These are phyloP conservation scores for Athrips mouffetella DNA, from an alignment of 2,888 invertebrate genomes.

Conservation along the genomic window DNA sequence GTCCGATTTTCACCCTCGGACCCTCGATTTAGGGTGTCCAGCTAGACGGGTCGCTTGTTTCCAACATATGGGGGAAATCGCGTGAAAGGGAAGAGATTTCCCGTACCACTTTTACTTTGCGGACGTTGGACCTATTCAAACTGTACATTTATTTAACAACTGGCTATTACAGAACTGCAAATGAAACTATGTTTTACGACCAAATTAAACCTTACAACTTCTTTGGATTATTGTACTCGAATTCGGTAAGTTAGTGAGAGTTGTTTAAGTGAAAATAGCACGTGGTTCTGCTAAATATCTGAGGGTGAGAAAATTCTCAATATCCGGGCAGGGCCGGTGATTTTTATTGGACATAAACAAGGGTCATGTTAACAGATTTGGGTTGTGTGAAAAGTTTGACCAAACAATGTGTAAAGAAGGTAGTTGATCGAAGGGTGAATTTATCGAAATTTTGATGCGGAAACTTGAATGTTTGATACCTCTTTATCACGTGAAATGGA, in stretches of 20 bases:
- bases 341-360: slow-evolving; percentile 72
- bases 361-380: slow-evolving; percentile 62
- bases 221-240: neutral
- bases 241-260: neutral
- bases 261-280: neutral
- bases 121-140: slow-evolving; percentile 25
- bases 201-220: neutral
- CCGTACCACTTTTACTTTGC: slow-evolving; percentile 26
- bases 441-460: slow-evolving; percentile 44
- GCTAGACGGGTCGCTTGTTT: slow-evolving; percentile 70
- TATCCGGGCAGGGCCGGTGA: slow-evolving; percentile 70
- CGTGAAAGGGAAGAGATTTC: slow-evolving; percentile 46
- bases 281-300: slow-evolving; percentile 47
- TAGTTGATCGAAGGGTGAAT: slow-evolving; percentile 27
- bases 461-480: slow-evolving; percentile 36
- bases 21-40: slow-evolving; percentile 72
- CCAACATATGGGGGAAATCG: slow-evolving; percentile 69
- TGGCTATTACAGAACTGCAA: neutral
- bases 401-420: slow-evolving; percentile 44
- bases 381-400: slow-evolving; percentile 53
- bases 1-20: slow-evolving; percentile 59
- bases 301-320: slow-evolving; percentile 66
- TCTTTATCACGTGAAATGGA: no score
- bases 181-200: slow-evolving; percentile 33
- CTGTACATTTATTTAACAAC: rapidly evolving